phyloP scores from a whole-genome alignment of 2,113 vertebrate genomes.

The Vulpes lagopus region DNA sequence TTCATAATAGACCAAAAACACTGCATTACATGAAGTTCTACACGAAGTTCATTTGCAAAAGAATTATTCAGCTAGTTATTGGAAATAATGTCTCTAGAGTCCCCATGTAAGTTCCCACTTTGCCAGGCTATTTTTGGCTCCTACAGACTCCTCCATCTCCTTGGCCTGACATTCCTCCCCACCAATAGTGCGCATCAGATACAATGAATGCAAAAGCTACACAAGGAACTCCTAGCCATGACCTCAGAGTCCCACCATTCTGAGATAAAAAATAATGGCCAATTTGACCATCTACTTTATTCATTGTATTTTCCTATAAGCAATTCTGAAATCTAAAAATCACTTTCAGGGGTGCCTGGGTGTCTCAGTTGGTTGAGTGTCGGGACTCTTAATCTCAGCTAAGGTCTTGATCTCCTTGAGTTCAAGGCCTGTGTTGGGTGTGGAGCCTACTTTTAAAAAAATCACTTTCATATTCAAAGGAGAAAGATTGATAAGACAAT shows the following conservation, averaged over 20 bases:
- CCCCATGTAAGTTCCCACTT: not conserved
- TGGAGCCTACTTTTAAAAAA: not conserved
- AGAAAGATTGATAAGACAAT: not conserved
- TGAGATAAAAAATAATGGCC: not conserved
- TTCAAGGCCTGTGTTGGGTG: not conserved
- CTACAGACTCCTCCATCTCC: not conserved
- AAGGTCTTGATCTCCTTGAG: not conserved
- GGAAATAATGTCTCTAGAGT: not conserved
- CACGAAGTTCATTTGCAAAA: not conserved
- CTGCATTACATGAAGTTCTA: not conserved
- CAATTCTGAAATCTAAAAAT: slow-evolving; percentile 1
- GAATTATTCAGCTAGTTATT: not conserved
- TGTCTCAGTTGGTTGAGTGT: not conserved
- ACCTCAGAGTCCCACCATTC: not conserved
- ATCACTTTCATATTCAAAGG: not conserved
- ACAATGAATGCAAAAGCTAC: not conserved
- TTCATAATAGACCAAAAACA: not conserved
- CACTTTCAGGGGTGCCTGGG: not conserved
- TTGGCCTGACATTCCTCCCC: not conserved
- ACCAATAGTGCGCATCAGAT: not conserved
- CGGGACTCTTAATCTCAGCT: not conserved
- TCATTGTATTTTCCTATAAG: not conserved
- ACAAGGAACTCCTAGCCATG: not conserved
- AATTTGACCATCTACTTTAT: not conserved
- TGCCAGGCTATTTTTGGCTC: not conserved